Evolutionary conservation across 2,888 invertebrate genomes (phyloP).

Genomic region (Drosophila mercatorum): DNA sequence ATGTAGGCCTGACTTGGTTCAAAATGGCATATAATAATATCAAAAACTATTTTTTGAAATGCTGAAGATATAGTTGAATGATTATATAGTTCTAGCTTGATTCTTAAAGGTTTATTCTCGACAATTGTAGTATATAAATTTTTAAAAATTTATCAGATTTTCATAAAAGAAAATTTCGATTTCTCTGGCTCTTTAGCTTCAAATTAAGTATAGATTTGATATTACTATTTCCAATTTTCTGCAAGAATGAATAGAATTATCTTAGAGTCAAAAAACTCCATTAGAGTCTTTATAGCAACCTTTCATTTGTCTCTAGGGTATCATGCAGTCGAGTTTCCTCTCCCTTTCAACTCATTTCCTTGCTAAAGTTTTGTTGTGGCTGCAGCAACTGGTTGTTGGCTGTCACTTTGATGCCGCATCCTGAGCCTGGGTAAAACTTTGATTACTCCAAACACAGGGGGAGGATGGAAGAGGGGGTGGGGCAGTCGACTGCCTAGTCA

Average conservation of each 20-base stretch:
- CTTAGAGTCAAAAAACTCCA: too few species aligned
- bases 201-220: neutral
- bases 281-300: too few species aligned
- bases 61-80: neutral
- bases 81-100: neutral
- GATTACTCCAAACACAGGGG: constrained; percentile 47
- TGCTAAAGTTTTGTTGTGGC: constrained; percentile 21
- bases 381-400: constrained; percentile 54
- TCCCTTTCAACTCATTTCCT: neutral
- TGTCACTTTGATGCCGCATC: constrained; percentile 40
- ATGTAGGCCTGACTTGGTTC: neutral
- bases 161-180: too few species aligned
- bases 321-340: neutral
- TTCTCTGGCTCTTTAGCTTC: too few species aligned
- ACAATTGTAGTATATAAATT: too few species aligned
- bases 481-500: constrained; percentile 16
- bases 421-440: constrained; percentile 49
- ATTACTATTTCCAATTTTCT: neutral
- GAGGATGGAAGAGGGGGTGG: neutral
- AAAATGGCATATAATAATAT: neutral
- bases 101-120: too few species aligned
- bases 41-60: neutral
- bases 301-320: neutral
- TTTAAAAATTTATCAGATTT: too few species aligned
- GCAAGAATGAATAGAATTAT: neutral